Evolutionary conservation across 2,113 vertebrate species (phyloP), one percentile per base, ranked within the genome.

Genomic region (Prunella himalayana): DNA sequence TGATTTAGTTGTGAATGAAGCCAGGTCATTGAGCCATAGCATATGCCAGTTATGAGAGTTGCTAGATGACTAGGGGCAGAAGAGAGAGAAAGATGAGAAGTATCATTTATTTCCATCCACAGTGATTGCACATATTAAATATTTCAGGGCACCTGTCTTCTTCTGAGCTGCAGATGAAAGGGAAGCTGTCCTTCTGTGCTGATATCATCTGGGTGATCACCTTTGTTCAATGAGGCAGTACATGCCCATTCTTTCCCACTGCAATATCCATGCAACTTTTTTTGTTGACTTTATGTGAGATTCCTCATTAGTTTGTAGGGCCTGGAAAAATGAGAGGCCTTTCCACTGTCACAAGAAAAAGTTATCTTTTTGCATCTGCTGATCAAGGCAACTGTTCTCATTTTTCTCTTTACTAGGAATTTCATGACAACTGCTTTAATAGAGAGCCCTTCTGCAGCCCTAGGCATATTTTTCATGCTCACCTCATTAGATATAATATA

Each of bases 1-100:
- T 96, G 97, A 98, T 97, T 98, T 97, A 97, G 92, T 96, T 97
- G 95, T 97, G 97, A 98, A 98, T 97, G 97, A 97, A 98, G 95
- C 96, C 97, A 97, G 97, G 97, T 97, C 96, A 97, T 95, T 97
- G 95, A 97, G 90, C 82, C 94, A 92, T 91, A 97, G 90, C 94
- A 95, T 97, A 97, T 95, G 97, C 92, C 95, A 94, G 95, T 97
- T 97, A 96, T 93, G 79, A 95, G 69, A 87, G 39, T 23, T 88
- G 24, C 51, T 53, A 60, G 84, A 86, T 96, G 64, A 81, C 41
- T 85, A 39, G 47, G 21, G 75, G 61, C 3, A 5, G 82, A 56
- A 85, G 63, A 72, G 90, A 57, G 68, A 87, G 61, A 93, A 95
- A 82, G 54, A 80, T 80, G 90, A 96, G 78, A 80, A 22, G 35